phyloP scores from a whole-genome alignment of 1,140 invertebrate genomes.

The Oncopeltus fasciatus region DNA sequence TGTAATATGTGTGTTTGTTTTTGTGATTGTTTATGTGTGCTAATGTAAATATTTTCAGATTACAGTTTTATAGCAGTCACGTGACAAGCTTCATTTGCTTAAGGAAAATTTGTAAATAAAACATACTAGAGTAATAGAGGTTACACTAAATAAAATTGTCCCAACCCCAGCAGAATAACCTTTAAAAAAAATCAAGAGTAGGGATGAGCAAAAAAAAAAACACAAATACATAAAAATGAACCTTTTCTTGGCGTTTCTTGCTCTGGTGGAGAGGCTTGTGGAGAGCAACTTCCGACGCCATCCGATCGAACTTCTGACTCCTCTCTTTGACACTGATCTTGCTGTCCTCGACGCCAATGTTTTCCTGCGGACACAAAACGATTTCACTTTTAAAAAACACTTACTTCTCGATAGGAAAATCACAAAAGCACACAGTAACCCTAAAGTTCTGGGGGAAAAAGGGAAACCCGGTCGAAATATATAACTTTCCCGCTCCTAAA shows the following conservation, averaged over 20 bases:
- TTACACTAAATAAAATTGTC: too few species aligned
- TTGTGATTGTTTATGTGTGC: too few species aligned
- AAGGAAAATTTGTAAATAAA: too few species aligned
- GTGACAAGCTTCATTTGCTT: too few species aligned
- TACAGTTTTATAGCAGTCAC: too few species aligned
- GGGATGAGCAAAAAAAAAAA: not conserved
- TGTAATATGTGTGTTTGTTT: too few species aligned
- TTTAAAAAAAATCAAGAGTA: too few species aligned
- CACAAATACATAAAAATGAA: slow-evolving; percentile 24
- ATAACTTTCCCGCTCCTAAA: not conserved
- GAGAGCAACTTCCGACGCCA: slow-evolving; percentile 66
- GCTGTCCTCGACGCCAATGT: slow-evolving; percentile 28
- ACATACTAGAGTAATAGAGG: too few species aligned
- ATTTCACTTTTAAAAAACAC: not conserved
- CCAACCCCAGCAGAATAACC: too few species aligned
- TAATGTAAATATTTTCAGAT: too few species aligned
- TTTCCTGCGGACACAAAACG: not conserved
- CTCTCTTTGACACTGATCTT: slow-evolving; percentile 78
- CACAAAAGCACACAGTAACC: not conserved
- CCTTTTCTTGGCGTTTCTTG: slow-evolving; percentile 49
- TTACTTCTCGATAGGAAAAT: not conserved
- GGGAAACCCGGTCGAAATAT: not conserved
- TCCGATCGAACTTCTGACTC: slow-evolving; percentile 79
- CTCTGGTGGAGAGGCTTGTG: slow-evolving; percentile 32
- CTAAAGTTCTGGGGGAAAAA: not conserved